Evolutionary conservation across 2,888 invertebrate species (phyloP).

Genomic region (Rapana venosa): DNA sequence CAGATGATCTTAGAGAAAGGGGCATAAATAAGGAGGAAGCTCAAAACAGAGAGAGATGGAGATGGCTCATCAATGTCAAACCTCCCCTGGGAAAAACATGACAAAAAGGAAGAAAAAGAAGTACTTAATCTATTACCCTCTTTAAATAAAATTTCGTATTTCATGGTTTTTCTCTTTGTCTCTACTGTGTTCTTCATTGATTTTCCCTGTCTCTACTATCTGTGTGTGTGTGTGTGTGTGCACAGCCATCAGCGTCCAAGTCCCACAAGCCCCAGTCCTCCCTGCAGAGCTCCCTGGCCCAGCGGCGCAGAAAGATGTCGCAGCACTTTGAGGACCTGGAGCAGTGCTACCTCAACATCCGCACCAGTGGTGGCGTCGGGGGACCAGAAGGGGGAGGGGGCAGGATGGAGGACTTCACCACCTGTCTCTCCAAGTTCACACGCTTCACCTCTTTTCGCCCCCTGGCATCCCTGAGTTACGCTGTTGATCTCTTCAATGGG

Average conservation of each 20-base stretch:
- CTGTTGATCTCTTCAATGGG: slow-evolving; percentile 89
- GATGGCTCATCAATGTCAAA: too few species aligned
- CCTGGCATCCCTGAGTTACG: slow-evolving; percentile 92
- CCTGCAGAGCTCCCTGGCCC: slow-evolving; percentile 39
- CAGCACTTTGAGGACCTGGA: slow-evolving; percentile 94
- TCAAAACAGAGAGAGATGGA: too few species aligned
- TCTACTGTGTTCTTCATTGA: too few species aligned
- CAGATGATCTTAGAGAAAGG: too few species aligned
- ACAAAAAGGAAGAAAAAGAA: too few species aligned
- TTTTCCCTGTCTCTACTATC: too few species aligned
- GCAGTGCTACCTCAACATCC: slow-evolving; percentile 89
- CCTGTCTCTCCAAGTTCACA: slow-evolving; percentile 91
- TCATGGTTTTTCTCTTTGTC: too few species aligned
- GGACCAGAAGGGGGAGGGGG: slow-evolving; percentile 59
- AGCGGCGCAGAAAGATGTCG: slow-evolving; percentile 83
- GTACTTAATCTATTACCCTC: too few species aligned
- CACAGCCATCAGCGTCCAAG: slow-evolving; percentile 25
- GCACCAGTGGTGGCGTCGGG: slow-evolving; percentile 74
- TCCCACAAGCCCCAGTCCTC: slow-evolving; percentile 9
- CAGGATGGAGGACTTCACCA: slow-evolving; percentile 84
- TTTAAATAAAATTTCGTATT: too few species aligned
- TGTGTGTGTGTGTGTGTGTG: slow-evolving; percentile 1
- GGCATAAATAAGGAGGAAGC: too few species aligned
- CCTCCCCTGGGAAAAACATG: too few species aligned
- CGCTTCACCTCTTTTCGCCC: slow-evolving; percentile 88